phyloP scores from a whole-genome alignment of 2,888 invertebrate genomes.

The Auanema sp. region DNA sequence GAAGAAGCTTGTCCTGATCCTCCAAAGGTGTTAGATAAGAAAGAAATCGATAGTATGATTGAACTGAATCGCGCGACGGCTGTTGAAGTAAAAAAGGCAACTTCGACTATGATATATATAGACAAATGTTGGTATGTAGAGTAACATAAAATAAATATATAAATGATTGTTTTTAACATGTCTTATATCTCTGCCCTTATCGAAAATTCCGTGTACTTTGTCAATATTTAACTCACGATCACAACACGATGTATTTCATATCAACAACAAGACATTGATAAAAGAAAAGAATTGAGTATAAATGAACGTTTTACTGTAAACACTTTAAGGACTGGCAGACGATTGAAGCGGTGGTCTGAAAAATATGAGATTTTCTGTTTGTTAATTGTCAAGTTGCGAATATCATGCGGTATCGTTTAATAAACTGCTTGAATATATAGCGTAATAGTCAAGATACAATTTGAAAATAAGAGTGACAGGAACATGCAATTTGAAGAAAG shows the following conservation, averaged over 20 bases:
- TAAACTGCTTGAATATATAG: conserved; percentile 8
- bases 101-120: conserved; percentile 19
- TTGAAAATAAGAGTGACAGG: conserved; percentile 7
- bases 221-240: background rate
- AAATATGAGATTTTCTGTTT: conserved; percentile 10
- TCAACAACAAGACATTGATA: conserved; percentile 7
- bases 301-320: conserved; percentile 1
- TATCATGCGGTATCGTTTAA: conserved; percentile 12
- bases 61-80: conserved; percentile 18
- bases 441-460: conserved; percentile 14
- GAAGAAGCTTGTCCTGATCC: conserved; percentile 22
- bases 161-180: conserved; percentile 13
- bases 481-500: conserved; percentile 10
- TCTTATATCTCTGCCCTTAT: conserved; percentile 2
- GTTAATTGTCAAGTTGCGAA: conserved; percentile 10
- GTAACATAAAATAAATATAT: conserved; percentile 16
- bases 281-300: conserved; percentile 10
- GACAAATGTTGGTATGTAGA: conserved; percentile 17
- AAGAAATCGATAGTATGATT: conserved; percentile 30
- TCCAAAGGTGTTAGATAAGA: conserved; percentile 24
- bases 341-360: conserved; percentile 11
- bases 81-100: conserved; percentile 16
- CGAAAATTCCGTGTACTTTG: too few species aligned
- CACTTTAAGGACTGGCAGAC: conserved; percentile 8
- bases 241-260: conserved; percentile 5